Evolutionary conservation across 2,797 vertebrate species (phyloP), one percentile per base, ranked within the genome.

Genomic region (Hipposideros larvatus): DNA sequence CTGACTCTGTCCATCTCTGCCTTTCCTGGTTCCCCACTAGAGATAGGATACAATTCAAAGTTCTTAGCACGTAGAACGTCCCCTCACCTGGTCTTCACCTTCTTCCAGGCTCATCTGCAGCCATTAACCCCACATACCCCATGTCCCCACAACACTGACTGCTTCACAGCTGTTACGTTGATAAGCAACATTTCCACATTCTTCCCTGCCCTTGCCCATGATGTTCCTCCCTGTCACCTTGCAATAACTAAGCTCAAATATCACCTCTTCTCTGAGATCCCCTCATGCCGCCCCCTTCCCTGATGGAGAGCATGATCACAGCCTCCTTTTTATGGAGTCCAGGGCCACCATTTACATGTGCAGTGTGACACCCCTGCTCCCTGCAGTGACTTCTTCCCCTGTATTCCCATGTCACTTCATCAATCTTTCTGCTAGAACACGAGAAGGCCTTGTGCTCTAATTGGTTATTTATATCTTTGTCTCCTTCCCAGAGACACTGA

Each of bases 111-210:
- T 0, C 43, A 24, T 18, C 66, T 55, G 41, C 7, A 79, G 26
- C 46, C 18, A 7, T 5, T 48, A 31, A 28, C 28, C 10, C 31
- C 31, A 43, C 0, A 0, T n/a, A 16, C 22, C 26, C 55, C 1
- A 0, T 4, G 46, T 28, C 15, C 11, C 22, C 11, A 19, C 16
- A 9, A 15, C 21, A 8, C 19, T 2, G 11, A 9, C 34, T 4
- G 2, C 9, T 31, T 28, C 5, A 24, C 2, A 1, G 5, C 9
- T 37, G 31, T 55, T 68, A 66, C 24, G 24, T 18, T 11, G 41
- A 28, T 15, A 4, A 34, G 2, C 4, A 22, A 4, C 11, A 10
- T 16, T 14, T 71, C 24, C 26, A 43, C 15, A 0, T 34, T 61
- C n/a, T 37, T 77, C 11, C 43, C 18, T 26, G 48, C 46, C 63